These are phyloP conservation scores for Gymnoscelis rufifasciata DNA, from an alignment of 2,888 invertebrate species.

Conservation along the genomic window DNA sequence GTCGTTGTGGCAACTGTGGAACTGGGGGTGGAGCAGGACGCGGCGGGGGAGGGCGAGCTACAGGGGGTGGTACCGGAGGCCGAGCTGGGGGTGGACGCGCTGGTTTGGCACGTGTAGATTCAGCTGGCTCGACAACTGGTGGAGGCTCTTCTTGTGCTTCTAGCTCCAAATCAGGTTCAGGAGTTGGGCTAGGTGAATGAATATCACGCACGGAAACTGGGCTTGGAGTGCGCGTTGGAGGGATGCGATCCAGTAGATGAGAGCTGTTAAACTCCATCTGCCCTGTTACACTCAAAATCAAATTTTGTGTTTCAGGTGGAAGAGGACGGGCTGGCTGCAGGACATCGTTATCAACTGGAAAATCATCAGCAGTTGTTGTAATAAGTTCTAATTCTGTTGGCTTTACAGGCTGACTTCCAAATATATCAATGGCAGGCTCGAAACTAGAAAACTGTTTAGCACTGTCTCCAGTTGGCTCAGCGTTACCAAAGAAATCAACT, in stretches of 20 bases:
- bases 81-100: constrained; percentile 52
- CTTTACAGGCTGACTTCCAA: constrained; percentile 45
- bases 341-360: constrained; percentile 36
- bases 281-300: constrained; percentile 91
- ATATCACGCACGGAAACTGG: constrained; percentile 90
- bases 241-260: constrained; percentile 88
- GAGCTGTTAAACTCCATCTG: constrained; percentile 93
- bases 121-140: constrained; percentile 31
- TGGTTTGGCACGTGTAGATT: constrained; percentile 36
- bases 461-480: constrained; percentile 52
- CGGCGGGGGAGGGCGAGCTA: constrained; percentile 69
- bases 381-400: constrained; percentile 64
- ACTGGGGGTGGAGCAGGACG: constrained; percentile 71
- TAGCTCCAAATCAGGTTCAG: constrained; percentile 68
- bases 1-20: constrained; percentile 46
- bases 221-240: constrained; percentile 91
- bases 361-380: constrained; percentile 46
- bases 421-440: constrained; percentile 37
- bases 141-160: constrained; percentile 32
- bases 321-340: constrained; percentile 77
- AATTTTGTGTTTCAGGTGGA: constrained; percentile 89
- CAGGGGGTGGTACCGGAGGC: constrained; percentile 50
- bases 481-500: constrained; percentile 60
- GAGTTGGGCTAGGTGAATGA: constrained; percentile 92
- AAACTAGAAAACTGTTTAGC: constrained; percentile 56